phyloP scores from a whole-genome alignment of 2,797 vertebrate genomes.

The Rhinatrema bivittatum region DNA sequence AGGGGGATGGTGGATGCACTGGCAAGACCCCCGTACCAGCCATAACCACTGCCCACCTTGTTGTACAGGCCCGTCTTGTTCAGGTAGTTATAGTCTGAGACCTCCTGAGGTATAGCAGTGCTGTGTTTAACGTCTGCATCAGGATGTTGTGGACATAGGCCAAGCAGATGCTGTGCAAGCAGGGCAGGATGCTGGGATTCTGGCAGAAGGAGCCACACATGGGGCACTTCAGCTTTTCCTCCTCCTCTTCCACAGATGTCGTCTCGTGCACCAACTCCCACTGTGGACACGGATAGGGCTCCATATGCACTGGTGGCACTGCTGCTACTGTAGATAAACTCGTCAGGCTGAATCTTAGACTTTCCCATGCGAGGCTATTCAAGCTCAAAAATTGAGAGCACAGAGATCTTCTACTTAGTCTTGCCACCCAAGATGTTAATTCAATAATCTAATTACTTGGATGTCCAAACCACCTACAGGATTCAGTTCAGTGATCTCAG shows the following conservation, averaged over 20 bases:
- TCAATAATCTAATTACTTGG: too few species aligned
- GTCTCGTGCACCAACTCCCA: neutral
- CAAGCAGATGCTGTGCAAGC: conserved; percentile 89
- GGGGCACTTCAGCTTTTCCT: conserved; percentile 93
- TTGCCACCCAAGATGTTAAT: too few species aligned
- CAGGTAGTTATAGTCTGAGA: conserved; percentile 92
- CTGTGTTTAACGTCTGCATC: conserved; percentile 90
- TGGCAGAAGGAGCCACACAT: conserved; percentile 92
- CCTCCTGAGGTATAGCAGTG: conserved; percentile 84
- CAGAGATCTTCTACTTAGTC: too few species aligned
- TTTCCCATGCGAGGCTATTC: too few species aligned
- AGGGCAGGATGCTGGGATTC: conserved; percentile 91
- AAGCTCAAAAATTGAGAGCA: too few species aligned
- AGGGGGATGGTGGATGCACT: conserved; percentile 90
- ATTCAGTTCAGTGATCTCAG: too few species aligned
- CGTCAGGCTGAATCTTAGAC: too few species aligned
- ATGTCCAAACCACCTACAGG: too few species aligned
- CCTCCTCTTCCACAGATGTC: conserved; percentile 88
- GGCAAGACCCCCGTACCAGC: conserved; percentile 89
- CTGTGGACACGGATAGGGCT: too few species aligned
- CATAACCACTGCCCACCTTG: conserved; percentile 94
- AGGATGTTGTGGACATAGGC: conserved; percentile 94
- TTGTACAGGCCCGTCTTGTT: conserved; percentile 98
- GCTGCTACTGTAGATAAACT: too few species aligned
- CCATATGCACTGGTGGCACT: too few species aligned